phyloP scores from a whole-genome alignment of 2,113 vertebrate species.

The Bujurquina vittata region DNA sequence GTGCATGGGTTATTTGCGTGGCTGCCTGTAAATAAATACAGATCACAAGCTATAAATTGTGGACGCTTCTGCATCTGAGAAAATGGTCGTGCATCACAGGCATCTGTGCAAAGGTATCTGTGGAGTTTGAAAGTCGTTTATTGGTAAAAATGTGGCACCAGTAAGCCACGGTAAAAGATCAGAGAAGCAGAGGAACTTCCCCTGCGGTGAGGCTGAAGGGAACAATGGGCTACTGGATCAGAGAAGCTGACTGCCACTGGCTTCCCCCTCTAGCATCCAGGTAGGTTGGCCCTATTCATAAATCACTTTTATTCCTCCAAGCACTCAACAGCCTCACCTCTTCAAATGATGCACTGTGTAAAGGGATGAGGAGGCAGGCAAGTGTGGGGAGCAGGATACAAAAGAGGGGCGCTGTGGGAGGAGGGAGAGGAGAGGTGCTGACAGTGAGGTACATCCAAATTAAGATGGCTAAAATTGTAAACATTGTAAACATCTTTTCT shows the following conservation, averaged over 20 bases:
- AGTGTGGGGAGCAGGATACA: slow-evolving; percentile 17
- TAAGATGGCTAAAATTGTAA: slow-evolving; percentile 4
- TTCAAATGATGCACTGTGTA: slow-evolving; percentile 78
- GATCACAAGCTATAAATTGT: not conserved
- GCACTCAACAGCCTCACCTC: slow-evolving; percentile 77
- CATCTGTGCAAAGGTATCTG: slow-evolving; percentile 27
- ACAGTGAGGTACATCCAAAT: slow-evolving; percentile 34
- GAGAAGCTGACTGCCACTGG: slow-evolving; percentile 70
- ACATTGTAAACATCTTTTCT: not conserved
- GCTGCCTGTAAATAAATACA: not conserved
- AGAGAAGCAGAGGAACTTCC: slow-evolving; percentile 62
- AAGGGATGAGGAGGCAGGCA: slow-evolving; percentile 66
- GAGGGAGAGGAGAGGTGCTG: slow-evolving; percentile 29
- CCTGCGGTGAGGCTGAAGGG: slow-evolving; percentile 73
- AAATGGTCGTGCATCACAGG: slow-evolving; percentile 9
- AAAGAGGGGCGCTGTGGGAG: slow-evolving; percentile 3
- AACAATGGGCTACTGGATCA: slow-evolving; percentile 75
- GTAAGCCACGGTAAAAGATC: slow-evolving; percentile 44
- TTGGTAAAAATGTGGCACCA: slow-evolving; percentile 37
- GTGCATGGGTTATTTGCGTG: not conserved
- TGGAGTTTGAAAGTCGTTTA: slow-evolving; percentile 61
- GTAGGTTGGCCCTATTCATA: slow-evolving; percentile 78
- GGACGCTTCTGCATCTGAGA: not conserved
- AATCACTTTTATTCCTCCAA: slow-evolving; percentile 80
- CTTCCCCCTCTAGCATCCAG: slow-evolving; percentile 72